Evolutionary conservation across 2,797 vertebrate genomes (phyloP).

Genomic region (Brotula barbata): DNA sequence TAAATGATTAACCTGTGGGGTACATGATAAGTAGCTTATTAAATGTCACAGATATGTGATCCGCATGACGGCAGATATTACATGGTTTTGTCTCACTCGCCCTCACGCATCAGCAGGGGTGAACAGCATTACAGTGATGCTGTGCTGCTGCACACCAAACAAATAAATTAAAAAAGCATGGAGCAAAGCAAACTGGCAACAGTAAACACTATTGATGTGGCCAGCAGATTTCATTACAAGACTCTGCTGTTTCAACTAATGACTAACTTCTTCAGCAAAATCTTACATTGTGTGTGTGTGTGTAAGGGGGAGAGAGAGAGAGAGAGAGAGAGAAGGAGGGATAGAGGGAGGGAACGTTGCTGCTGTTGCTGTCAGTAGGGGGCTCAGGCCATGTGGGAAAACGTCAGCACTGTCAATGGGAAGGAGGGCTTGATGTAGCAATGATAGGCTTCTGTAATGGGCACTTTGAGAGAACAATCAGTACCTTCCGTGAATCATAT

Average conservation of each 20-base stretch:
- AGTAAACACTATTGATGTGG: slow-evolving; percentile 78
- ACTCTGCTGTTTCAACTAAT: slow-evolving; percentile 76
- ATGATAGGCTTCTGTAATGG: slow-evolving; percentile 81
- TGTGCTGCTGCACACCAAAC: slow-evolving; percentile 62
- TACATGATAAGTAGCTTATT: slow-evolving; percentile 72
- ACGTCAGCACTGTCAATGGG: slow-evolving; percentile 79
- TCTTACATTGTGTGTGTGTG: slow-evolving; percentile 61
- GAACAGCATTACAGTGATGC: slow-evolving; percentile 72
- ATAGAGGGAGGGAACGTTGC: slow-evolving; percentile 47
- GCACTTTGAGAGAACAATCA: slow-evolving; percentile 76
- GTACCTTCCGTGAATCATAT: slow-evolving; percentile 76
- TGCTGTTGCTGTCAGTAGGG: slow-evolving; percentile 74
- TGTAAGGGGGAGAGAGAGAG: slow-evolving; percentile 23
- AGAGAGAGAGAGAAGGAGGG: slow-evolving; percentile 5
- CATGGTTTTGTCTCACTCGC: slow-evolving; percentile 34
- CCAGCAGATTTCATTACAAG: slow-evolving; percentile 77
- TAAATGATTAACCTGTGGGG: slow-evolving; percentile 68
- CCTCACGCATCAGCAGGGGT: slow-evolving; percentile 41
- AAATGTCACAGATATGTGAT: slow-evolving; percentile 70
- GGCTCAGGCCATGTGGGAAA: slow-evolving; percentile 75
- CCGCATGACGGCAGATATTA: slow-evolving; percentile 54
- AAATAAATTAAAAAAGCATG: slow-evolving; percentile 68
- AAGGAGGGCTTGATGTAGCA: slow-evolving; percentile 80
- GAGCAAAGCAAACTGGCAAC: slow-evolving; percentile 73
- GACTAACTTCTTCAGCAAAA: slow-evolving; percentile 78